These are phyloP conservation scores for Brenthis hecate DNA, from an alignment of 2,888 invertebrate species.

Conservation along the genomic window DNA sequence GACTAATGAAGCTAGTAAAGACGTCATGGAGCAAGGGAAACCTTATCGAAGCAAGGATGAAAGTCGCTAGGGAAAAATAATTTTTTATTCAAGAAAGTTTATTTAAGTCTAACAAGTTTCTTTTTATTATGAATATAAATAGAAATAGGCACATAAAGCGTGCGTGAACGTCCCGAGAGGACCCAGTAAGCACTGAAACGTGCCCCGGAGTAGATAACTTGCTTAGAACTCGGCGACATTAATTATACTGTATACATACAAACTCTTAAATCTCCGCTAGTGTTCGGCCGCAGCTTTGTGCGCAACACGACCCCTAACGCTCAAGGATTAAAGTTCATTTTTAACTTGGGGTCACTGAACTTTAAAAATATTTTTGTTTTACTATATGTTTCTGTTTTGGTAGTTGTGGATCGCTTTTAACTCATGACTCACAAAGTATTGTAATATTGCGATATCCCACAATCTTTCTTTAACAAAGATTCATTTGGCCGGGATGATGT, in stretches of 20 bases:
- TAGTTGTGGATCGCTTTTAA: not conserved
- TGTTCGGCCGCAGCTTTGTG: not conserved
- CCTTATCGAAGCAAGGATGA: not conserved
- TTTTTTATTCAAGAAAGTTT: not conserved
- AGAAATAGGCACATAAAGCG: not conserved
- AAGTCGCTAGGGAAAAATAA: not conserved
- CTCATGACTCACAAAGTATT: not conserved
- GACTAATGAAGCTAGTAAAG: too few relatives aligned
- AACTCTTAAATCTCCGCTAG: slow-evolving; percentile 6
- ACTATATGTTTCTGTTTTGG: not conserved
- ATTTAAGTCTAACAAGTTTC: not conserved
- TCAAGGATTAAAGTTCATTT: not conserved
- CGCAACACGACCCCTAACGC: not conserved
- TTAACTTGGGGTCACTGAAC: not conserved
- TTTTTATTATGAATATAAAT: not conserved
- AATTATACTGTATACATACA: not conserved
- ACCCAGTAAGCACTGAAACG: slow-evolving; percentile 9
- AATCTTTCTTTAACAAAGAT: not conserved
- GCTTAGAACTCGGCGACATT: slow-evolving; percentile 1
- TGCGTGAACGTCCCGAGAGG: not conserved
- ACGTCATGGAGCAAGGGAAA: too few relatives aligned
- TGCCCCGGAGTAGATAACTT: slow-evolving; percentile 12
- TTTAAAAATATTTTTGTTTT: not conserved
- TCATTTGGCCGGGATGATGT: not conserved
- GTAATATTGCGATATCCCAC: not conserved